Evolutionary conservation across 64 coral and sea anemone genomes (phyloP).

Genomic region (Astreopora myriophthalma): DNA sequence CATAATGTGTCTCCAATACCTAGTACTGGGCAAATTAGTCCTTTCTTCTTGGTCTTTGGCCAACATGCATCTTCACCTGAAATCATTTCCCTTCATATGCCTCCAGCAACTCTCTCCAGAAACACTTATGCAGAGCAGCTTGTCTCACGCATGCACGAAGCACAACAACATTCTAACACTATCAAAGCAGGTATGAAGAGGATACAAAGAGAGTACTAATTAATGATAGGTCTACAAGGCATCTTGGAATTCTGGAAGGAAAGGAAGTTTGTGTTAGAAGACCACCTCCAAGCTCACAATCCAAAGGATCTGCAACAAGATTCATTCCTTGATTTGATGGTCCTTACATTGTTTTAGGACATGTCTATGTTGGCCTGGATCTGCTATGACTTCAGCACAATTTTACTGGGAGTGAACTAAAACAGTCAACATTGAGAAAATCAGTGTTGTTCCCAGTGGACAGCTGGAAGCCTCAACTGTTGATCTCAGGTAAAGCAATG

Average conservation of each 20-base stretch:
- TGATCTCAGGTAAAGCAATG: background rate
- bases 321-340: conserved; percentile 4
- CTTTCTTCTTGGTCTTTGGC: too few relatives aligned
- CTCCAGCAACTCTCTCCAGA: too few relatives aligned
- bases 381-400: background rate
- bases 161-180: background rate
- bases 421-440: conserved; percentile 19
- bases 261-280: background rate
- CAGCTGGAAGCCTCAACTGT: too few relatives aligned
- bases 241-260: background rate
- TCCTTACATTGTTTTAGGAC: conserved; percentile 26
- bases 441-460: conserved; percentile 3
- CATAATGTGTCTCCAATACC: background rate
- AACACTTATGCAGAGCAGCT: background rate
- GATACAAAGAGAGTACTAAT: background rate
- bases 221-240: background rate
- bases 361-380: too few relatives aligned
- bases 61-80: background rate
- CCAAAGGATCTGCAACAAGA: background rate
- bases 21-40: background rate
- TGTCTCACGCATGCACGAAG: background rate
- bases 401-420: background rate
- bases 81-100: too few relatives aligned
- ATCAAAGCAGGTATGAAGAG: background rate
- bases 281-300: background rate